These are phyloP conservation scores for Tyto alba DNA, from an alignment of 2,113 vertebrate species.

Conservation along the genomic window DNA sequence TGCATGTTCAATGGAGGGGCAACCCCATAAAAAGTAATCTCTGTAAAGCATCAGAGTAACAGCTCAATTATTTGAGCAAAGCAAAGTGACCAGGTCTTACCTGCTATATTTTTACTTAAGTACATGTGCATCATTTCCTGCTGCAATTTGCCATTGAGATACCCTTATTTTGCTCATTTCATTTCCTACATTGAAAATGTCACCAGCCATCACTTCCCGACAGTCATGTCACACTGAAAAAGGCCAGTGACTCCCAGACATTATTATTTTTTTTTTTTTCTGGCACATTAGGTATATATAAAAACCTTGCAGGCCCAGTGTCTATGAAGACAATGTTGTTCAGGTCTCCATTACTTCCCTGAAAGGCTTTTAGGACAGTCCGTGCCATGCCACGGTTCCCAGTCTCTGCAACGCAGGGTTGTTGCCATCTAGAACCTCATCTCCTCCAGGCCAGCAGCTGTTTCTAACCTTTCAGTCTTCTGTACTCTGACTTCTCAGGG, in stretches of 20 bases:
- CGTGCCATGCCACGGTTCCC: fast-evolving
- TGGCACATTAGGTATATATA: background rate
- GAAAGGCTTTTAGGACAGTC: background rate
- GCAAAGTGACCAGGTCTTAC: background rate
- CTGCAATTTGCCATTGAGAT: background rate
- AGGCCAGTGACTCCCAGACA: constrained; percentile 46
- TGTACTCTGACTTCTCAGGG: background rate
- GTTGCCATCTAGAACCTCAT: background rate
- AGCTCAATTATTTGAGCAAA: background rate
- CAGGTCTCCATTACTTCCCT: background rate
- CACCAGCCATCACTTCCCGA: constrained; percentile 17
- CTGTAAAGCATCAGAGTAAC: background rate
- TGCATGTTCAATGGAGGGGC: background rate
- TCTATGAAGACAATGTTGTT: background rate
- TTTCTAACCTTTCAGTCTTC: background rate
- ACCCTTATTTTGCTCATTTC: background rate
- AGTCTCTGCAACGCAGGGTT: background rate
- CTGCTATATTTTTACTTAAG: background rate
- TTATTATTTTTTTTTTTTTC: constrained; percentile 37
- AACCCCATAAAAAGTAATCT: background rate
- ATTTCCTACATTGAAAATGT: constrained; percentile 25
- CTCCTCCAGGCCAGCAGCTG: background rate
- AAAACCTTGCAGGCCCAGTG: background rate
- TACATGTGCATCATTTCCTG: background rate
- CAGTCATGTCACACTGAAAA: constrained; percentile 34